Percentiles rank a stretch among this genome's conserved stretches.
These are phyloP conservation scores for Pocillopora grandis DNA, from an alignment of 92 coral and sea anemone species.

Conservation along the genomic window DNA sequence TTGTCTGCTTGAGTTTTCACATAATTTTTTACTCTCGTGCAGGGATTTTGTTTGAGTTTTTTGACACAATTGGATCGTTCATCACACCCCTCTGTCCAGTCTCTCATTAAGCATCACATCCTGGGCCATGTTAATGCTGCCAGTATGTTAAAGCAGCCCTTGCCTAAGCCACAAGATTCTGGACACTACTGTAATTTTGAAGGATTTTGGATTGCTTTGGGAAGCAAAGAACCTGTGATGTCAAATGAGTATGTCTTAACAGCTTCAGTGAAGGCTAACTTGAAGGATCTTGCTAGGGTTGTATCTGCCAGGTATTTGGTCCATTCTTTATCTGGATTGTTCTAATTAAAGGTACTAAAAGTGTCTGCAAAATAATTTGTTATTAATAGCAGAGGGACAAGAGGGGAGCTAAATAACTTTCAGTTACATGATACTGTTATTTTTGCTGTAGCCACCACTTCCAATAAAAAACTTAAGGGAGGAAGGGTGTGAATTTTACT, in stretches of 20 bases:
- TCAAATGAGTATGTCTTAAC: constrained; percentile 88
- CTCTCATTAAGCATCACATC: constrained; percentile 66
- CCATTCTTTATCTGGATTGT: background rate
- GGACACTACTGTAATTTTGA: constrained; percentile 79
- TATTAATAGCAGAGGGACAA: background rate
- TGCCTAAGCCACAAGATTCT: constrained; percentile 63
- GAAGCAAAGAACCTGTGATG: constrained; percentile 67
- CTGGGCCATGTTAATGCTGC: constrained; percentile 92
- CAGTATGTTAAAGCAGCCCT: constrained; percentile 84
- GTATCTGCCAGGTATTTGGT: constrained; percentile 88
- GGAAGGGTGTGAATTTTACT: too few species aligned
- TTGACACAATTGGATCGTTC: constrained; percentile 93
- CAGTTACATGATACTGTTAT: too few species aligned
- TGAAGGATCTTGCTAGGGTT: constrained; percentile 86
- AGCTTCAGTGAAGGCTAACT: constrained; percentile 82
- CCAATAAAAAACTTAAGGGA: too few species aligned
- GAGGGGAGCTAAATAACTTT: too few species aligned
- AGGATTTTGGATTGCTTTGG: constrained; percentile 91
- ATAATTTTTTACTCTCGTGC: background rate
- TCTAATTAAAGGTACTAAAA: too few species aligned
- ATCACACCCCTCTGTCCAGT: constrained; percentile 83
- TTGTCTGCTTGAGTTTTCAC: background rate
- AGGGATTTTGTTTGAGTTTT: constrained; percentile 97
- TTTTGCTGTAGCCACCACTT: too few species aligned
- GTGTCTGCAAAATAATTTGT: background rate